These are phyloP conservation scores for Yoshiicerus persimilis DNA, from an alignment of 1,140 invertebrate genomes.

Conservation along the genomic window DNA sequence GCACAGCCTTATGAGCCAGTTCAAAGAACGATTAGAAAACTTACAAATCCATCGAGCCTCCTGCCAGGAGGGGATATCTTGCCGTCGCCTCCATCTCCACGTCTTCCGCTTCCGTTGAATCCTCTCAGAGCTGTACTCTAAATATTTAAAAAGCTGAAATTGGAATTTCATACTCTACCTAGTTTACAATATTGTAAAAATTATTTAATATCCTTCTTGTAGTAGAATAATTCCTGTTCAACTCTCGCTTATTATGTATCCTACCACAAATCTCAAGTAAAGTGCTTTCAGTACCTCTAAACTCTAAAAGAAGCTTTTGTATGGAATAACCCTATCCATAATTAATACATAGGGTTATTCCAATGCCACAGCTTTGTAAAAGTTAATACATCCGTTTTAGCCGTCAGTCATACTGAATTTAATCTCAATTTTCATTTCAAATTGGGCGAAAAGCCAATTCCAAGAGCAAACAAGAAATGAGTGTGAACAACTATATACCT, in stretches of 20 bases:
- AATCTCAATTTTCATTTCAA: neutral
- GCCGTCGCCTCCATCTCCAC: neutral
- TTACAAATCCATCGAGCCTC: neutral
- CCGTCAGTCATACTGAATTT: neutral
- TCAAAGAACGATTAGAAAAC: conserved; percentile 10
- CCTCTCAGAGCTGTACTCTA: neutral
- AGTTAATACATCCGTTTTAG: too few relatives aligned
- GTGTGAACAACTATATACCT: too few relatives aligned
- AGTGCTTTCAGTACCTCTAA: too few relatives aligned
- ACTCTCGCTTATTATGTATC: too few relatives aligned
- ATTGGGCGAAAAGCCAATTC: neutral
- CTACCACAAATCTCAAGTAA: too few relatives aligned
- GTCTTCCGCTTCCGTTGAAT: neutral
- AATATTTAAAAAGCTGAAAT: neutral
- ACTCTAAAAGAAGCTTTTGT: too few relatives aligned
- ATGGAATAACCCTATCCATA: too few relatives aligned
- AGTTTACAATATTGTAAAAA: too few relatives aligned
- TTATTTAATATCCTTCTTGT: too few relatives aligned
- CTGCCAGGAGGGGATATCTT: neutral
- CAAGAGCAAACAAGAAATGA: neutral
- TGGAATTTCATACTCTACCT: neutral
- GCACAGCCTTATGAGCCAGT: conserved; percentile 40
- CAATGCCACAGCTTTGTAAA: too few relatives aligned
- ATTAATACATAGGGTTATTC: too few relatives aligned
- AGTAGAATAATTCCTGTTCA: too few relatives aligned